Evolutionary conservation across 2,888 invertebrate genomes (phyloP).

Genomic region (Thymelicus sylvestris): DNA sequence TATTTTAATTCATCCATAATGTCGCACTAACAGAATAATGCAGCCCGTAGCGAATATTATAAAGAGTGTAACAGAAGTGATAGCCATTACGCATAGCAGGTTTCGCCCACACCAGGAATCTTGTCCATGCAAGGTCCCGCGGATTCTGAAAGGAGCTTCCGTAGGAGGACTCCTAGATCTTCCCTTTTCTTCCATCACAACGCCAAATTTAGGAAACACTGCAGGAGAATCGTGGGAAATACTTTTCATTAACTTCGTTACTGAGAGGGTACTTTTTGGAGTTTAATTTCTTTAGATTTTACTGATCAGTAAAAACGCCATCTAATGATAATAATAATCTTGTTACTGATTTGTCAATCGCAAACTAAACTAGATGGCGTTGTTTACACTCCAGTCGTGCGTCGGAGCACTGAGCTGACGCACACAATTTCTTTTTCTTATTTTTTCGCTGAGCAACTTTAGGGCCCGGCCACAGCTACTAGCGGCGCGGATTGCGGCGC

Average conservation of each 20-base stretch:
- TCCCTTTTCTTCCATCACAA: neutral
- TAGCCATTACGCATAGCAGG: neutral
- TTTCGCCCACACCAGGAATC: conserved; percentile 19
- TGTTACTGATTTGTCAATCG: no score
- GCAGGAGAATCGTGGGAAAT: neutral
- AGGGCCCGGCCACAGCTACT: no score
- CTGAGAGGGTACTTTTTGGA: no score
- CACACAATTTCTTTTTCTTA: no score
- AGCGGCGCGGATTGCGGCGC: no score
- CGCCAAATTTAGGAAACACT: conserved; percentile 1
- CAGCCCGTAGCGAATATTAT: neutral
- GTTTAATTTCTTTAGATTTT: no score
- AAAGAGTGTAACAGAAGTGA: conserved; percentile 14
- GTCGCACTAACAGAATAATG: conserved; percentile 24
- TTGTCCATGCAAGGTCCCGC: conserved; percentile 35
- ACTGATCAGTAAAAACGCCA: no score
- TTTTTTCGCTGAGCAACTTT: no score
- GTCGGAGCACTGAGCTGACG: no score
- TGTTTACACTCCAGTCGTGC: no score
- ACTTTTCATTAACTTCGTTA: neutral
- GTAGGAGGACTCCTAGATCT: neutral
- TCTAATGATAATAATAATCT: no score
- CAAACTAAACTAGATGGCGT: no score
- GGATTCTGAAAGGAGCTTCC: conserved; percentile 24
- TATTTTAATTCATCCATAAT: conserved; percentile 33